phyloP scores from a whole-genome alignment of 2,113 vertebrate genomes.

The Rhegmatorhina hoffmannsi region DNA sequence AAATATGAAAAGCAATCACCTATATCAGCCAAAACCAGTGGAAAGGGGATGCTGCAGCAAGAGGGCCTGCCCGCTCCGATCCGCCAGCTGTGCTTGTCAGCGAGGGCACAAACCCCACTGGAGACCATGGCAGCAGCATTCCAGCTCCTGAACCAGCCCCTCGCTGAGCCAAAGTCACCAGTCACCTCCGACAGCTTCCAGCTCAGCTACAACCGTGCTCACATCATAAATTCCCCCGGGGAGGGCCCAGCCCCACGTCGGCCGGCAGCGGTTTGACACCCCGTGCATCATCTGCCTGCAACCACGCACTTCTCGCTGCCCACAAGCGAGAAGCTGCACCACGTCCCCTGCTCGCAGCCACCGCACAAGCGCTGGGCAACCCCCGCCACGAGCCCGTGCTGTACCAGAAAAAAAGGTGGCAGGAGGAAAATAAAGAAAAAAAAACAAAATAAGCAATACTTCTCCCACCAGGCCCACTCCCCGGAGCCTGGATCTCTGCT shows the following conservation, averaged over 20 bases:
- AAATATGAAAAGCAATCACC: not conserved
- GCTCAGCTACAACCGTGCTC: not conserved
- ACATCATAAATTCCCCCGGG: not conserved
- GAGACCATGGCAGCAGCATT: not conserved
- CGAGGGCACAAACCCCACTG: not conserved
- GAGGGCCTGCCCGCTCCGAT: not conserved
- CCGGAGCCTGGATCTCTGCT: not conserved
- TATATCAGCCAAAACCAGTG: not conserved
- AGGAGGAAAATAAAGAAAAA: not conserved
- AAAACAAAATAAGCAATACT: not conserved
- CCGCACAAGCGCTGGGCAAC: not conserved
- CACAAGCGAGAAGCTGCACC: not conserved
- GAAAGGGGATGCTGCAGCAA: not conserved
- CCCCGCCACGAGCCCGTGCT: fast-evolving
- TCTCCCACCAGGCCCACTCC: not conserved
- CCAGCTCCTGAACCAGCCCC: not conserved
- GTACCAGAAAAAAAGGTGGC: not conserved
- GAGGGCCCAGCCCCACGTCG: not conserved
- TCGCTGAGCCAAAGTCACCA: not conserved
- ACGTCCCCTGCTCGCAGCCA: not conserved
- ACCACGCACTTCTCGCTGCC: fast-evolving
- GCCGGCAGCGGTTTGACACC: not conserved
- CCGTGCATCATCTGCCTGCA: fast-evolving
- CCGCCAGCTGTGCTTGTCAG: not conserved
- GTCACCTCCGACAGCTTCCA: not conserved